Percentiles rank a stretch among this genome's conserved stretches.
phyloP scores from a whole-genome alignment of 2,888 invertebrate species.

The Cerceris ruficornis region DNA sequence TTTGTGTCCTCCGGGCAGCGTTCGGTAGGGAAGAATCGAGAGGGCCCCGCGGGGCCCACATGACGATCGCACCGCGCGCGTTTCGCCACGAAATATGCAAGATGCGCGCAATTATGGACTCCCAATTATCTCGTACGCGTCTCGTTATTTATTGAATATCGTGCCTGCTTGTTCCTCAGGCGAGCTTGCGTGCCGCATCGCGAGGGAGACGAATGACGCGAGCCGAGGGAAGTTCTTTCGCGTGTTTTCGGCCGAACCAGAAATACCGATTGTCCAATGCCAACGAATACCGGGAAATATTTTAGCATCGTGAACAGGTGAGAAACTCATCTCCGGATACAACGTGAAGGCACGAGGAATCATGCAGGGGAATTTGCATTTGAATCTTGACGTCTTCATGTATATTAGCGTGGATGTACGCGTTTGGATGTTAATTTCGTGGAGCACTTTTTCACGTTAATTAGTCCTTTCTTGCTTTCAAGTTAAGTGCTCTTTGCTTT shows the following conservation, averaged over 20 bases:
- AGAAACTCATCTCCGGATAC: not conserved
- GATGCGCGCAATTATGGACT: constrained; percentile 69
- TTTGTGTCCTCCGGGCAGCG: constrained; percentile 49
- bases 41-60: constrained; percentile 64
- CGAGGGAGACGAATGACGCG: constrained; percentile 28
- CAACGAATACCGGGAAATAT: not conserved
- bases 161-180: constrained; percentile 67
- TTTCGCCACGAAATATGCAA: constrained; percentile 62
- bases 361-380: no score
- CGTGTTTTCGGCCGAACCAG: not conserved
- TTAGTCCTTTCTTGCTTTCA: no score
- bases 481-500: no score
- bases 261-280: not conserved
- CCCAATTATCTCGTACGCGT: constrained; percentile 74
- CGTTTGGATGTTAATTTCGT: no score
- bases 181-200: constrained; percentile 68
- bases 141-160: constrained; percentile 71
- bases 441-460: no score
- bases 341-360: no score
- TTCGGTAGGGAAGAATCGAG: constrained; percentile 29
- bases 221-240: not conserved
- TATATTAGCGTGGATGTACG: no score
- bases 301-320: not conserved
- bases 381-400: no score
- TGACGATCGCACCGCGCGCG: constrained; percentile 63